Base-by-base conservation (phyloP, 2,888 invertebrate species). In the Tromatobia lineatoria region DNA sequence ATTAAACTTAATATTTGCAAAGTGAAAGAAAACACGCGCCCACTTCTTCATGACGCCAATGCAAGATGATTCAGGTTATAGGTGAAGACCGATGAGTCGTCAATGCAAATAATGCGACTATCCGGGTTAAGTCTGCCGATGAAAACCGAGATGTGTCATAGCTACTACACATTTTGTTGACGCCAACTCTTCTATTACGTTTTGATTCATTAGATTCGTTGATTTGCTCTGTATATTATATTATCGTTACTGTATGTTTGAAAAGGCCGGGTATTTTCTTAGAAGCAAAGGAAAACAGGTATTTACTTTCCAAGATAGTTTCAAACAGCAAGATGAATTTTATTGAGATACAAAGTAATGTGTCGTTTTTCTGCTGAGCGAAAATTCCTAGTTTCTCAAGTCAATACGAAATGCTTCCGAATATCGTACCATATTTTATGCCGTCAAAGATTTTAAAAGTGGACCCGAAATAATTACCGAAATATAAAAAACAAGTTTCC, bases 1-100 rank as follows among this genome's bases (percentile, higher is more conserved):
- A 4, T 64, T 64, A 61, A 61, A 74, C 74, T 18, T 64, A 38
- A 20, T 34, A 59, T 59, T 71, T 52, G 52, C 42, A 38, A 61
- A 20, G 74, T 25, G 42, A 25, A 59, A 57, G 29, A 47, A 38
- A 34, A 45, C 71, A 38, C 15, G 15, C 45, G n/a, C 57, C n/a
- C 18, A 34, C 52, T 38, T n/a, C 23, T 45, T 10, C 29, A 34
- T 38, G 59, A 29, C 45, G 13, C 25, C 71, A 59, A 59, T 11
- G 47, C 25, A 25, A 23, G 34, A 18, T 25, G 15, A 29, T 45
- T 47, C 11, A 13, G 15, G 25, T 45, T 54, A 15, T 50, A 45
- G 45, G 45, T 61, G 38, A 61, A 61, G 3, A 11, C 2, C 13
- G 13, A 18, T n/a, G 11, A 50, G 10, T 71, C 71, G 71, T 18